Evolutionary conservation across 2,888 invertebrate species (phyloP), one percentile per base, ranked within the genome.

Genomic region (Arge pagana): DNA sequence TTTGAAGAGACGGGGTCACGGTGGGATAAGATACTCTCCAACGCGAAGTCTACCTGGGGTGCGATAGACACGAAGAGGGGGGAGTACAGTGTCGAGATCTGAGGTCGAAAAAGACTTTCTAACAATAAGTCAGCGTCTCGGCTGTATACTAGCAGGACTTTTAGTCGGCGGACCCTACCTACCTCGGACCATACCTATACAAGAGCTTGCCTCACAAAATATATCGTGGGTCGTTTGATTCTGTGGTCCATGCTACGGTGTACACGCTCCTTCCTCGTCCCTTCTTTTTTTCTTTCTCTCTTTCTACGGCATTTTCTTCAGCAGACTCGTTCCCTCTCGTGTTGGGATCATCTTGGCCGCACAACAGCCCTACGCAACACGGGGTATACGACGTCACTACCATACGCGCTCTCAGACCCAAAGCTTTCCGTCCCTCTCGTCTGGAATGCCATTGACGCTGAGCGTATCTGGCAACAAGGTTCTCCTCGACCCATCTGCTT

Each of bases 391-490:
- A 26, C 8, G n/a, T 10, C 8, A 26, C 7, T 10, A 26, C 26
- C 11, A 6, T 31, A 6, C n/a, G n/a, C n/a, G n/a, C 31, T 31
- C 31, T n/a, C 11, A n/a, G 11, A 6, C 11, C 43, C 43, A 45
- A 45, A 33, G 43, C 26, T 50, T 52, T 40, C 48, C 31, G 41
- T 50, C 30, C 49, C 48, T 48, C 49, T 52, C 53, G 18, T 48
- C 21, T 23, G 67, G 65, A 68, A 70, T 68, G 70, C 68, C 68
- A 68, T 67, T 70, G 68, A 68, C 67, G 68, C 59, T 64, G 59
- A 62, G 64, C 64, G 65, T 68, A 67, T 68, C 67, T 67, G 65
- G 66, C 66, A 67, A 65, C 68, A 63, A 67, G 65, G 64, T 64
- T 62, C 63, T 56, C 55, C 53, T 53, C 55, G 35, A 43, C 58